Base-by-base conservation (phyloP, 2,888 invertebrate species). In the Eudasyphora cyanicolor region DNA sequence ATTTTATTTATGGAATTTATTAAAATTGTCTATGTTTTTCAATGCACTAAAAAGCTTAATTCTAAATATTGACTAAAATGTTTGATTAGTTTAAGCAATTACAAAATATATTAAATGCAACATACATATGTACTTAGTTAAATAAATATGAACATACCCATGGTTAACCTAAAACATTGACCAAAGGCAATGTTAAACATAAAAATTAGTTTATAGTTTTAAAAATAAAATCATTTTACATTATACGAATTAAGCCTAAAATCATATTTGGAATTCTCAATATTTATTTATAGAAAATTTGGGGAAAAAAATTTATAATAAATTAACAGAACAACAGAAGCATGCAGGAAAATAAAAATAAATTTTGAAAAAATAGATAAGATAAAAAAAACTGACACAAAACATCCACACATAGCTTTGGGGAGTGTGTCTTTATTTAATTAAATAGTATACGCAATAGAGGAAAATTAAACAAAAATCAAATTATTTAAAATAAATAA, bases 31-130 rank as follows among this genome's bases (percentile, higher is more conserved):
- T 64, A 64, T 35, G 10, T 12, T 62, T n/a, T 29, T 24, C 29
- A 62, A 64, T 35, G 14, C 7, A 57, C 35, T 64, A 64, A 64
- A n/a, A 57, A 35, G 8, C 64, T 17, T 74, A 29, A 35, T 14
- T 21, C 49, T 78, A 75, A 78, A 76, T 79, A 82, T 79, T 84
- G 82, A 84, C 84, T 84, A 79, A 79, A 78, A 82, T 79, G 21
- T 62, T 82, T 76, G 60, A 82, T 82, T 82, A 82, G 76, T 70
- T 71, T 73, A 17, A 49, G 24, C 57, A 24, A 69, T 69, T 78
- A 32, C 79, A 14, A 77, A 57, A 70, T 45, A 64, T 29, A 42
- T 35, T 69, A 74, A 67, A 67, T 67, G 67, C 67, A 67, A 79
- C 29, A 64, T 67, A 69, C 67, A 64, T 38, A 60, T 12, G 7